Percentiles rank a stretch among this genome's conserved stretches.
phyloP scores from a whole-genome alignment of 1,140 invertebrate genomes.

The Trinorchestia longiramus region DNA sequence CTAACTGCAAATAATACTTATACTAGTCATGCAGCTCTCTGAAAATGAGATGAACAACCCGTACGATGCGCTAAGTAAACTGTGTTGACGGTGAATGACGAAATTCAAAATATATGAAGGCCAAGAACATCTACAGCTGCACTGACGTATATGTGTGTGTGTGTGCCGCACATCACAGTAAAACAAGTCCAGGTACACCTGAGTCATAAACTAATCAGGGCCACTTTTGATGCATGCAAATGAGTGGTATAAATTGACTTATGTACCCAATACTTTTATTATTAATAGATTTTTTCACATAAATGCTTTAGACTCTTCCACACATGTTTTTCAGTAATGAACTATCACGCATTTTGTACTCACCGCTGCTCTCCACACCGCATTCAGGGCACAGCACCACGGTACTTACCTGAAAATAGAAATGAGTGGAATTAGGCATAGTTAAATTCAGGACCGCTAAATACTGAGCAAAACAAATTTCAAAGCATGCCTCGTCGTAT shows the following conservation, averaged over 20 bases:
- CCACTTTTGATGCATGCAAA: neutral
- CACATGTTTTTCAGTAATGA: no score
- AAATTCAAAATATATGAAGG: no score
- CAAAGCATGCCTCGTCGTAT: neutral
- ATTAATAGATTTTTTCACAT: no score
- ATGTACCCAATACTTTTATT: neutral
- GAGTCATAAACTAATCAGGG: neutral
- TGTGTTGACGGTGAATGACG: no score
- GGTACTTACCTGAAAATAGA: neutral
- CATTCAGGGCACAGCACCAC: neutral
- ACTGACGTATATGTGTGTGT: no score
- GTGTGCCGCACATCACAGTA: no score
- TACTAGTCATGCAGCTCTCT: no score
- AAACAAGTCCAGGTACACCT: neutral
- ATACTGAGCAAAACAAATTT: neutral
- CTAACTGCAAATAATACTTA: no score
- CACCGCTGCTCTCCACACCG: neutral
- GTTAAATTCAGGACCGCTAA: neutral
- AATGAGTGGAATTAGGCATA: neutral
- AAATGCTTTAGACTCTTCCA: no score
- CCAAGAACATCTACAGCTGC: no score
- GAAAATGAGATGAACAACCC: no score
- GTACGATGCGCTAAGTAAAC: no score
- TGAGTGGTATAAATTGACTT: neutral
- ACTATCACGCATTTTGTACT: neutral